These are phyloP conservation scores for Cephus rjabovi DNA, from an alignment of 2,888 invertebrate species.

Conservation along the genomic window DNA sequence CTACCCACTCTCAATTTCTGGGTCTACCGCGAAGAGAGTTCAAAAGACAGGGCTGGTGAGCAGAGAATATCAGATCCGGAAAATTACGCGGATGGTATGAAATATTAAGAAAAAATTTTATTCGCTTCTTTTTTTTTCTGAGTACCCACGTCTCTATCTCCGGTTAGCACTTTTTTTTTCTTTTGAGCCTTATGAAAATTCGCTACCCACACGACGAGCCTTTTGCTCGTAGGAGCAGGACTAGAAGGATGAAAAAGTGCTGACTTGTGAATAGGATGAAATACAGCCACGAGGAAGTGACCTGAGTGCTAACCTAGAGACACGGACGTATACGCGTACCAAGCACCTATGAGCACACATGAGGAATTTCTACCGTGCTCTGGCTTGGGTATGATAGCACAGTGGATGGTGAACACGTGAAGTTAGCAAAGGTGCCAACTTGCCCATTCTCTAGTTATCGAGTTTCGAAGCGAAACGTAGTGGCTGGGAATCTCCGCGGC, in stretches of 20 bases:
- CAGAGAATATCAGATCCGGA: background rate
- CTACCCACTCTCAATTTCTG: constrained; percentile 1
- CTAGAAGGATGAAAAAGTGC: background rate
- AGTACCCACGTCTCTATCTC: background rate
- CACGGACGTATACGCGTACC: background rate
- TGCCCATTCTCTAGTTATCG: constrained; percentile 46
- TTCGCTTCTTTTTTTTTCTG: background rate
- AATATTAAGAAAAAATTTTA: background rate
- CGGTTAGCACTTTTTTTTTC: background rate
- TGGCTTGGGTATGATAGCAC: background rate
- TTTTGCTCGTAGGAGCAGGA: background rate
- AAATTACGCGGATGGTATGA: background rate
- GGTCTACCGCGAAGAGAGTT: background rate
- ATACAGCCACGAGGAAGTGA: background rate
- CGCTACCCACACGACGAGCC: background rate
- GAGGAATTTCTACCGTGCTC: background rate
- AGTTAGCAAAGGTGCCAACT: constrained; percentile 53
- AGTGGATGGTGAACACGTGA: constrained; percentile 32
- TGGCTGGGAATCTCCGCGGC: background rate
- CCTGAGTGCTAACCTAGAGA: background rate
- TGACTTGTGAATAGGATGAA: background rate
- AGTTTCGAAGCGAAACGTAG: constrained; percentile 29
- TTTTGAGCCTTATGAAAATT: background rate
- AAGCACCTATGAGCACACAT: background rate
- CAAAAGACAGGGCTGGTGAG: background rate